Evolutionary conservation across 2,797 vertebrate species (phyloP), one percentile per base, ranked within the genome.

Genomic region (Pipistrellus pipistrellus): DNA sequence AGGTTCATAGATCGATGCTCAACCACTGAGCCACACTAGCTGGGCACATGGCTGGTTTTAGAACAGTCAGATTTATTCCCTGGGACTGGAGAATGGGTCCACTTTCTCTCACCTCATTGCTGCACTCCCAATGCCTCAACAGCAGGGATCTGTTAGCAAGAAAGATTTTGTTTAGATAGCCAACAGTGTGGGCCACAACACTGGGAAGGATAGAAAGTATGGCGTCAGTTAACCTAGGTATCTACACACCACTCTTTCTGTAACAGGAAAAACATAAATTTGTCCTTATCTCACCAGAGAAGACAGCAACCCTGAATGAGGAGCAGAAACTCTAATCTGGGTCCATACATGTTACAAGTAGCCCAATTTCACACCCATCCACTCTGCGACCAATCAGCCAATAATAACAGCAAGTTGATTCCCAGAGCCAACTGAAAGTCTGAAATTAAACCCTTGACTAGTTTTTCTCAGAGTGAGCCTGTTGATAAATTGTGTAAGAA

Each of bases 401-500:
- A 32, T 2, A 21, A 17, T 32, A 88, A 62, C 27, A 77, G 27
- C 23, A 69, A 72, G 8, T 21, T 57, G 23, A n/a, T 62, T 85
- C 41, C 38, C 46, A 15, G 6, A 55, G 10, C 17, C 64, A 41
- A 13, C 38, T 66, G 35, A 59, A 82, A 84, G 53, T 73, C 55
- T 85, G 78, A 68, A 59, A 76, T 75, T 90, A 69, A 90, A 85
- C 30, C 13, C 35, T 44, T 90, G 21, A 13, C 38, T 35, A 55
- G 17, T 57, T 78, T 91, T 83, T 41, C 35, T 73, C 18, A 80
- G 53, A 82, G 83, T 48, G 51, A 38, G 17, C 41, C 73, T 80
- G 86, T 93, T 80, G 46, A 59, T 41, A 78, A 69, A 53, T 51
- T 85, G 7, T 38, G 76, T 64, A 94, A 77, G 46, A 44, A 62